Percentiles rank a stretch among this genome's conserved stretches.
Conservation (phyloP, 1,140 invertebrate genomes). For the Pseudobourletiella spinata region DNA sequence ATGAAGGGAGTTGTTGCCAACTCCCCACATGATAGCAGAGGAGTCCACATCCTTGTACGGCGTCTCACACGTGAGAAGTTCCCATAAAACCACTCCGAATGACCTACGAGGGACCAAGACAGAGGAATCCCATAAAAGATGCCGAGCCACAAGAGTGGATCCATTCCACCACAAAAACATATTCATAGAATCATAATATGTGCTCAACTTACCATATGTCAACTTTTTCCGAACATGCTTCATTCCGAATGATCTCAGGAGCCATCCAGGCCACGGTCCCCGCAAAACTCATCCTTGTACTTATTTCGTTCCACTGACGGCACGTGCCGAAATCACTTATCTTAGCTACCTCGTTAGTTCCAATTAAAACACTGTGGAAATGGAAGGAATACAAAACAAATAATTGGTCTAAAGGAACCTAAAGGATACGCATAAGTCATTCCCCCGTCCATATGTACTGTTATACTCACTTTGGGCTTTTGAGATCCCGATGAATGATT, state of each 20-base stretch:
- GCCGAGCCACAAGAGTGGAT: too few species aligned
- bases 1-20: slow-evolving; percentile 82
- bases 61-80: slow-evolving; percentile 87
- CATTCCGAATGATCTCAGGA: slow-evolving; percentile 93
- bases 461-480: slow-evolving; percentile 89
- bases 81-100: slow-evolving; percentile 95
- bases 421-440: background rate
- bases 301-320: slow-evolving; percentile 88
- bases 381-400: slow-evolving; percentile 17
- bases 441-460: too few species aligned
- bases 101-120: slow-evolving; percentile 65
- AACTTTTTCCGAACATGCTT: slow-evolving; percentile 92
- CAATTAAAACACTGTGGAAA: slow-evolving; percentile 77
- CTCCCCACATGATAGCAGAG: slow-evolving; percentile 94
- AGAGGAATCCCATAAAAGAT: too few species aligned
- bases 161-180: background rate
- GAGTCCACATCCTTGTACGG: slow-evolving; percentile 96
- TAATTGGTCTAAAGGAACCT: background rate
- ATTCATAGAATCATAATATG: background rate
- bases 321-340: slow-evolving; percentile 98
- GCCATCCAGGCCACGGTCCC: slow-evolving; percentile 99
- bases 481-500: slow-evolving; percentile 95
- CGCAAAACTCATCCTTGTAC: slow-evolving; percentile 94
- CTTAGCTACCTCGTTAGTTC: slow-evolving; percentile 80
- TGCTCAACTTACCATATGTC: slow-evolving; percentile 69